Base-by-base conservation (phyloP, 1,140 invertebrate species). In the Sitophilus oryzae region DNA sequence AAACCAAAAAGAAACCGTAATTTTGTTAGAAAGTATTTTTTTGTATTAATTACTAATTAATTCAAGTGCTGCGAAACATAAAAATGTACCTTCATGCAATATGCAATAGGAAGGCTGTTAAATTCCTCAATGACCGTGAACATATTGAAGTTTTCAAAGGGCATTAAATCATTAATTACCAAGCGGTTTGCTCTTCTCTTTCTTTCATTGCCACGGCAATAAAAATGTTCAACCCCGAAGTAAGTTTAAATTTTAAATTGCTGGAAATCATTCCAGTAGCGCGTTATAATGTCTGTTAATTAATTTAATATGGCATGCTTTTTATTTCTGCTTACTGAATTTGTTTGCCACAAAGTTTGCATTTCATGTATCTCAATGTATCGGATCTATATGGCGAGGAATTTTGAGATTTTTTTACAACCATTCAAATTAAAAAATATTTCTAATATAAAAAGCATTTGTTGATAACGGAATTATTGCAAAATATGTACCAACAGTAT, bases 151-250 rank as follows among this genome's bases (percentile, higher is more conserved):
- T 18, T 42, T n/a, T 42, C 40, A 42, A 42, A 42, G 40, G 40
- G 40, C 40, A 42, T 42, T 42, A 42, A 42, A 42, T 18, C 40
- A 42, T 42, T 42, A 42, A 42, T 42, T 42, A 42, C 40, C 16
- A 6, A 19, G 16, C n/a, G 40, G 40, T 18, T 18, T 42, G 10
- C 16, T 18, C 18, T 20, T 9, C 20, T 42, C 9, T 42, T 42
- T 42, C 40, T 19, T 42, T 42, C 40, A 6, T 3, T 6, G 18
- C 10, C 40, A 20, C 10, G 16, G 40, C 18, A 42, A 42, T 42
- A 42, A 42, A 42, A 42, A 18, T 42, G 40, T 42, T 42, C 40
- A 11, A 6, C n/a, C 11, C 25, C 19, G 9, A 10, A 42, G 40
- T 16, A 19, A 42, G 10, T 42, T 42, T 42, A 42, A 42, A 42